Base-by-base conservation (phyloP, 2,797 vertebrate genomes). In the Smutsia temminckii region DNA sequence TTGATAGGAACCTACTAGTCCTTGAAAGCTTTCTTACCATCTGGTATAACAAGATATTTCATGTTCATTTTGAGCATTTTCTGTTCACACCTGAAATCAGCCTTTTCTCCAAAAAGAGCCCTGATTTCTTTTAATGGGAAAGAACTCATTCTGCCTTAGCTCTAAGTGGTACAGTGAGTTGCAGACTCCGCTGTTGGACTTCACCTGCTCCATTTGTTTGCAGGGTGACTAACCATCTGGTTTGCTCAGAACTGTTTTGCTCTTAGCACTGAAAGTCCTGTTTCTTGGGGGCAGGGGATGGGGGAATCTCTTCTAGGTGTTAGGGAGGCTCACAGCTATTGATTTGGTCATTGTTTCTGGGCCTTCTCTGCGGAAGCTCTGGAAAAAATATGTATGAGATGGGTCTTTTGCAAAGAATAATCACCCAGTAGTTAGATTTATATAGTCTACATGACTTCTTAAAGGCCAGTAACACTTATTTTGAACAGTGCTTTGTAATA, bases 121-220 rank as follows among this genome's bases (percentile, higher is more conserved):
- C 14, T 84, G 68, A 46, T 90, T 91, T 68, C 46, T 57, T 95
- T 85, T 77, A 74, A 63, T 55, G 10, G 79, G 27, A 89, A 91
- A 10, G 53, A 78, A 53, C 46, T 46, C 3, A 25, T 46, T 85
- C 13, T 71, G 37, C 40, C 37, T 93, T 25, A 66, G 25, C 63
- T 51, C 21, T 27, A 37, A 84, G 69, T 20, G 8, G n/a, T 27
- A 49, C n/a, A 89, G 51, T 40, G 13, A 59, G 40, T 21, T 78
- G 53, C 20, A 59, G 51, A 66, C 27, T 17, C 20, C 68, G 14
- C 59, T 75, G 20, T 49, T 80, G 64, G 64, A 61, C 12, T 68
- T 79, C 1, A 57, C 29, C 63, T 89, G 72, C 23, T 40, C 66
- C 53, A 11, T 80, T 80, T 80, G 75, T 80, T 46, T 57, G 37